These are phyloP conservation scores for Nannobrachium achirus DNA, from an alignment of 2,113 vertebrate species.

Conservation along the genomic window DNA sequence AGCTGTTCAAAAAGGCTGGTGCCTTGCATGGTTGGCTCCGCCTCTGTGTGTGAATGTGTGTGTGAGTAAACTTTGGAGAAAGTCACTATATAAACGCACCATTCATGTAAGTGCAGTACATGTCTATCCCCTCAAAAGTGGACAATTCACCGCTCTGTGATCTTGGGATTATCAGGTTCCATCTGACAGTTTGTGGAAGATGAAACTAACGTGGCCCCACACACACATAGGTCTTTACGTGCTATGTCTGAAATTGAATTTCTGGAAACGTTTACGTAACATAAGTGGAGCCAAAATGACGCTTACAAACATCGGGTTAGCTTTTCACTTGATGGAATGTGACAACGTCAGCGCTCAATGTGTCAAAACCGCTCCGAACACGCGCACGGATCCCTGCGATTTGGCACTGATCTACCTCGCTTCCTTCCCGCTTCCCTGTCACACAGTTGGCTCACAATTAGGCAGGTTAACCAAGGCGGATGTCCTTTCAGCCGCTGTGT, in stretches of 20 bases:
- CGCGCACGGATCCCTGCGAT: constrained; percentile 38
- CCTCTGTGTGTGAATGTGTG: no score
- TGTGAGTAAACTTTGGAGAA: no score
- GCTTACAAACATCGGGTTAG: constrained; percentile 26
- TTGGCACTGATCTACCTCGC: constrained; percentile 20
- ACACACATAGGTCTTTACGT: background rate
- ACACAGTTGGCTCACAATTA: constrained; percentile 21
- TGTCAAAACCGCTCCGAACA: constrained; percentile 21
- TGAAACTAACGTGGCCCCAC: background rate
- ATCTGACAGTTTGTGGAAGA: constrained; percentile 6
- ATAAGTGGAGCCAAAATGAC: constrained; percentile 19
- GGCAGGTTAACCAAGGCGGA: constrained; percentile 20
- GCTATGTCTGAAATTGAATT: constrained; percentile 15
- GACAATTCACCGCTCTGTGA: constrained; percentile 3
- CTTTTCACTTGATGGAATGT: background rate
- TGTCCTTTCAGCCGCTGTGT: constrained; percentile 20
- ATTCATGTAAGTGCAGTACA: no score
- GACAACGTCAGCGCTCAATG: constrained; percentile 31
- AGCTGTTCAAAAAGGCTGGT: background rate
- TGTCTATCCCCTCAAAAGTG: no score
- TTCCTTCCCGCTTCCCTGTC: constrained; percentile 9
- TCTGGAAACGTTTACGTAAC: constrained; percentile 31
- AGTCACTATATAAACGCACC: no score
- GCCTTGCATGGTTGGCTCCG: background rate
- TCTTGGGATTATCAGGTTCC: background rate